phyloP scores from a whole-genome alignment of 2,888 invertebrate species.

The Bimastos eiseni region DNA sequence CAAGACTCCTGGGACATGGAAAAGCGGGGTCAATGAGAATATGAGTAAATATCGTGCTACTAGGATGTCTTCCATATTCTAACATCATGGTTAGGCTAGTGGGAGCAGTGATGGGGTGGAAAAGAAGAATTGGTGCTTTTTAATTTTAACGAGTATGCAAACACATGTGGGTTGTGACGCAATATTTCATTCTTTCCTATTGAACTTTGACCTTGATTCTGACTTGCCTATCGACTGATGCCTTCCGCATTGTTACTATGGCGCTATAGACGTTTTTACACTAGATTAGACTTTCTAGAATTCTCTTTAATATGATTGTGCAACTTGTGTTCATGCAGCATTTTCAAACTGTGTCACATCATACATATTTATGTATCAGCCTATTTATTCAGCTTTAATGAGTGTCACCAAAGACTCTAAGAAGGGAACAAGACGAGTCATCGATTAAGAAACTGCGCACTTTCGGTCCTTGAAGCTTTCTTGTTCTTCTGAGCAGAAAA shows the following conservation, averaged over 20 bases:
- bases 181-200: neutral
- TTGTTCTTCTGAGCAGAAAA: no score
- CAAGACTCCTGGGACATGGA: neutral
- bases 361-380: no score
- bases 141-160: neutral
- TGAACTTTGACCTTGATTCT: neutral
- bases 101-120: neutral
- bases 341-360: neutral
- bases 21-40: neutral
- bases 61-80: neutral
- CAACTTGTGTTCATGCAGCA: neutral
- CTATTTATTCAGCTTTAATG: no score
- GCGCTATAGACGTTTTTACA: conserved; percentile 4
- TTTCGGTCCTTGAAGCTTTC: no score
- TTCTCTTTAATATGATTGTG: conserved; percentile 13
- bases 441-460: no score
- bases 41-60: neutral
- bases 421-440: no score
- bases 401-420: no score
- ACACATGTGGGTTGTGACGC: neutral
- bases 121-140: neutral
- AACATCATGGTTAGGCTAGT: neutral
- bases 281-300: neutral
- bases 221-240: neutral
- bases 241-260: neutral